Base-by-base conservation (phyloP, 2,888 invertebrate genomes). In the Graphium colonna region DNA sequence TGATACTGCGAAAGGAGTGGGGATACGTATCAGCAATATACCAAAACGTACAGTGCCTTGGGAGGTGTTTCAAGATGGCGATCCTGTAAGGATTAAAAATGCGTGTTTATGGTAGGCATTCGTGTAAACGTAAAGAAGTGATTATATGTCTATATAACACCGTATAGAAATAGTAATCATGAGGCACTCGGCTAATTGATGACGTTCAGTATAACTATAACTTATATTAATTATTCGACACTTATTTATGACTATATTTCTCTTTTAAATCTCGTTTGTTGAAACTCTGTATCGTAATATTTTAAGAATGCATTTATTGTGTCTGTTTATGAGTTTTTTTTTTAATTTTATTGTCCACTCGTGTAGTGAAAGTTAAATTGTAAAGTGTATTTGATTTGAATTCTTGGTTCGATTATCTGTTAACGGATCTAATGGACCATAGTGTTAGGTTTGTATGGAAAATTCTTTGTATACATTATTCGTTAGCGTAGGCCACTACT, bases 91-190 rank as follows among this genome's bases (percentile, higher is more conserved):
- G 78, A 82, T 80, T 75, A 18, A 62, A n/a, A n/a, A 67, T 71
- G 69, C 74, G 73, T 68, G 77, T 67, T 68, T 75, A 28, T n/a
- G 73, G 60, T 75, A 77, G 72, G 71, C 73, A 75, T 70, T 67
- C 63, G 68, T 67, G 67, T 65, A 66, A 65, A 71, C 69, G 68
- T 69, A 69, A 64, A 68, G 68, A 65, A 74, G 69, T 89, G 89
- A 89, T 89, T 89, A 88, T 87, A 89, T 80, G 73, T 89, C 89
- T 89, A 89, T 89, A 89, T 86, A 80, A 81, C 79, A 79, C 88
- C 68, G 89, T 89, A 89, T 89, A 89, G 89, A 88, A 82, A 89
- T 89, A 89, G 75, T 88, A 89, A 89, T 89, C 89, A 87, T 84
- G 64, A 67, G 85, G 86, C 89, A 88, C 89, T 71, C 63, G 75